Percentiles rank a stretch among this genome's conserved stretches.
These are phyloP conservation scores for Columba livia DNA, from an alignment of 2,113 vertebrate genomes.

Conservation along the genomic window DNA sequence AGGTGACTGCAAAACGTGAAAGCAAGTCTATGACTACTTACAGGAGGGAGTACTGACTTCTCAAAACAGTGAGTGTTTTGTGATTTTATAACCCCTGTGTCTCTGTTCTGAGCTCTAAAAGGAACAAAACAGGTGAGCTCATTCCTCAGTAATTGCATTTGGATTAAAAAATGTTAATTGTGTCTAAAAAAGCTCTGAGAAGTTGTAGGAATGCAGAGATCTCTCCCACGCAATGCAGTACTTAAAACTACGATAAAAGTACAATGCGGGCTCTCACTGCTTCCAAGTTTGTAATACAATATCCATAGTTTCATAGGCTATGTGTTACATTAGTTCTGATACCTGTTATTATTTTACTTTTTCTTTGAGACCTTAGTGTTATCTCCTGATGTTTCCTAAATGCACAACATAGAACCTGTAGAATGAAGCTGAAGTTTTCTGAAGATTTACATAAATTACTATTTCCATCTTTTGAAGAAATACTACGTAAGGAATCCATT, in stretches of 20 bases:
- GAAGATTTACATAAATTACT: background rate
- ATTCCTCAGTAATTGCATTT: slow-evolving; percentile 4
- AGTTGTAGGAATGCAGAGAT: background rate
- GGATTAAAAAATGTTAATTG: slow-evolving; percentile 22
- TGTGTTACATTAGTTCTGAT: background rate
- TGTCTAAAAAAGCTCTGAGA: slow-evolving; percentile 14
- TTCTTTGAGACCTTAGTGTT: background rate
- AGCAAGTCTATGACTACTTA: background rate
- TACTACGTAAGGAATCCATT: background rate
- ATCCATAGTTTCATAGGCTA: background rate
- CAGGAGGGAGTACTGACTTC: background rate
- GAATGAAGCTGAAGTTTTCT: background rate
- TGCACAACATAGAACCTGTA: background rate
- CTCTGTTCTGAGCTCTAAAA: background rate
- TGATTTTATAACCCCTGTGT: background rate
- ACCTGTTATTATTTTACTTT: background rate
- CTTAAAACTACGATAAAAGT: background rate
- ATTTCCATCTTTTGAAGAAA: background rate
- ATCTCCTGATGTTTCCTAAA: background rate
- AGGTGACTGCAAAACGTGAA: background rate
- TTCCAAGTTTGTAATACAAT: background rate
- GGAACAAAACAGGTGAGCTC: slow-evolving; percentile 54
- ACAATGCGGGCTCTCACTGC: background rate
- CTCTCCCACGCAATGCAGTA: background rate
- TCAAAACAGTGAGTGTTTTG: background rate